Evolutionary conservation across 2,797 vertebrate genomes (phyloP).

Genomic region (Numenius phaeopus): DNA sequence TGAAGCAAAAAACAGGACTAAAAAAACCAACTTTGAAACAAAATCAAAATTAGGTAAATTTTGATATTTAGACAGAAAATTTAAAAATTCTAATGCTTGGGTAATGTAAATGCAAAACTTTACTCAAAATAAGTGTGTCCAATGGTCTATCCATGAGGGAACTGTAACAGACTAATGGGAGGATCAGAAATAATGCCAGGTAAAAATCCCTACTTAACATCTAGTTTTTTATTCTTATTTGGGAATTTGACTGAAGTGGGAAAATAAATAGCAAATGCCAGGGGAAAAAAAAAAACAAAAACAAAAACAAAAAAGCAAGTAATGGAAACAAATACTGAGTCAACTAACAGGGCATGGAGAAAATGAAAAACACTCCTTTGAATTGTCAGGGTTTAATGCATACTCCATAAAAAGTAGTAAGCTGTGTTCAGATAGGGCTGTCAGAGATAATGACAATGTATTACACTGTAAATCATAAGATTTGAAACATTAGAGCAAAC

Average conservation of each 20-base stretch:
- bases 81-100: neutral
- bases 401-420: constrained; percentile 25
- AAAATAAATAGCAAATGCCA: neutral
- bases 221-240: neutral
- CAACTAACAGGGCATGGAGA: neutral
- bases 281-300: neutral
- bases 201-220: neutral
- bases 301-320: neutral
- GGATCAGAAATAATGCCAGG: neutral
- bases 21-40: neutral
- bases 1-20: neutral
- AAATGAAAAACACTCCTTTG: constrained; percentile 7
- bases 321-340: neutral
- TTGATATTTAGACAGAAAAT: neutral
- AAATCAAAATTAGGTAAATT: neutral
- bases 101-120: neutral
- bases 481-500: constrained; percentile 53
- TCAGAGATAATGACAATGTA: constrained; percentile 60
- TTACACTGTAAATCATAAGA: constrained; percentile 48
- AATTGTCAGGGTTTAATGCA: constrained; percentile 24
- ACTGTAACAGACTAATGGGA: neutral
- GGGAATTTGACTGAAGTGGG: neutral
- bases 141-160: neutral
- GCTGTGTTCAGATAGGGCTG: constrained; percentile 9
- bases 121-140: neutral